These are phyloP conservation scores for Arbacia lixula DNA, from an alignment of 53 echinoderm and acorn worm species.

Conservation along the genomic window DNA sequence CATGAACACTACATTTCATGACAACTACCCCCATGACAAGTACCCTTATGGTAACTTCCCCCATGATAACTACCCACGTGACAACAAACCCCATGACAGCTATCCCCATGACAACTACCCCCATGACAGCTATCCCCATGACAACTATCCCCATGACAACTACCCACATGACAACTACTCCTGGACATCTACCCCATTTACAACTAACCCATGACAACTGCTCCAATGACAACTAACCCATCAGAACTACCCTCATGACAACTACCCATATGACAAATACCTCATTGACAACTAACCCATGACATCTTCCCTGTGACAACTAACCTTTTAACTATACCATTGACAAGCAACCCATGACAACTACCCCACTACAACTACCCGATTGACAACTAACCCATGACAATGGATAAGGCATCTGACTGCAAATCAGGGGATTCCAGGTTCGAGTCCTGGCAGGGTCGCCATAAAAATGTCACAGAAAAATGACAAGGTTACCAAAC, in stretches of 20 bases:
- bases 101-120: neutral
- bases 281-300: neutral
- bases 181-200: too few species aligned
- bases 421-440: too few species aligned
- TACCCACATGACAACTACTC: neutral
- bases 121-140: neutral
- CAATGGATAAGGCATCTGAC: too few species aligned
- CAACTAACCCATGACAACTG: too few species aligned
- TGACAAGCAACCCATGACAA: neutral
- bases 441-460: too few species aligned
- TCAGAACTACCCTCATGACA: neutral
- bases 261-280: neutral
- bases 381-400: constrained; percentile 3
- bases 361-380: neutral
- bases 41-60: neutral
- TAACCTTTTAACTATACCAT: constrained; percentile 1
- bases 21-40: constrained; percentile 8
- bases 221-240: too few species aligned
- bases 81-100: neutral
- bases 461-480: too few species aligned
- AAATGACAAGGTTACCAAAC: too few species aligned
- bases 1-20: constrained; percentile 1
- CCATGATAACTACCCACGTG: neutral
- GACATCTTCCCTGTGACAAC: neutral
- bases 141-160: neutral